Percentiles rank a stretch among this genome's conserved stretches.
Evolutionary conservation across 2,113 vertebrate species (phyloP).

Genomic region (Pandion haliaetus): DNA sequence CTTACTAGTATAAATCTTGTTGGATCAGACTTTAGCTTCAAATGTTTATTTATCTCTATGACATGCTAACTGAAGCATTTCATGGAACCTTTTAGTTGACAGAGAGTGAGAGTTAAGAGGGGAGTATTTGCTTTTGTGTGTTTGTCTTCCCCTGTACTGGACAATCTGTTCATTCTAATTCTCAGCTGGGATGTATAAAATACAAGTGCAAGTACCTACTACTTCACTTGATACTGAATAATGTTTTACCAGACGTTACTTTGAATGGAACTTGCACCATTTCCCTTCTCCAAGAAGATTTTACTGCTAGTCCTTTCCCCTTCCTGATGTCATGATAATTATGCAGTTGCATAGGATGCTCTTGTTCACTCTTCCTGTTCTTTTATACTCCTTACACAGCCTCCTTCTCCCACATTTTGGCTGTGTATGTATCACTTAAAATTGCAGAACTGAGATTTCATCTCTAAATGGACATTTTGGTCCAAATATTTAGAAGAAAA

Average conservation of each 20-base stretch:
- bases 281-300: not conserved
- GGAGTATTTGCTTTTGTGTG: slow-evolving; percentile 5
- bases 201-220: not conserved
- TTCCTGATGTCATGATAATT: not conserved
- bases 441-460: not conserved
- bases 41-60: not conserved
- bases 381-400: not conserved
- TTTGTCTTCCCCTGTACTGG: not conserved
- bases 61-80: slow-evolving; percentile 6
- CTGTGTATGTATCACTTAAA: not conserved
- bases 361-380: not conserved
- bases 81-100: not conserved
- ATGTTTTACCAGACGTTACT: not conserved
- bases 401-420: not conserved
- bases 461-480: not conserved
- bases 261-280: not conserved
- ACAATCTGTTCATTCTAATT: not conserved
- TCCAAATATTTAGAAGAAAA: not conserved
- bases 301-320: not conserved
- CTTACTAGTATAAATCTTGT: not conserved
- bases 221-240: not conserved
- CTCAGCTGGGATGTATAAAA: not conserved
- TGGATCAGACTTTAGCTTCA: not conserved
- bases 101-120: not conserved
- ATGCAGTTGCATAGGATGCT: not conserved